phyloP scores from a whole-genome alignment of 2,797 vertebrate genomes.

The Dryobates pubescens region DNA sequence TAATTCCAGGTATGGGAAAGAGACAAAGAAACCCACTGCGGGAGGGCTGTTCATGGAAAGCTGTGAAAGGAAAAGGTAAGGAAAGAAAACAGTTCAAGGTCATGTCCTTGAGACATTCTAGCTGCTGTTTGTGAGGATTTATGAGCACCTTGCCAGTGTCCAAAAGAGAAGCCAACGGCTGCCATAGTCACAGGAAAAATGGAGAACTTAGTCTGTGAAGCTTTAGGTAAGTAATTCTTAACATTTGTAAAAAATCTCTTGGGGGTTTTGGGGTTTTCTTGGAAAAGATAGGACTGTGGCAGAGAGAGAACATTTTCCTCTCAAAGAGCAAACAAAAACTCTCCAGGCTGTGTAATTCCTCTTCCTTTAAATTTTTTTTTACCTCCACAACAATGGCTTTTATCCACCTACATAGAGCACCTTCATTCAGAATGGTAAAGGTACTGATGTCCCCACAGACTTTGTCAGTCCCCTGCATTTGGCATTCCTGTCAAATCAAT shows the following conservation, averaged over 20 bases:
- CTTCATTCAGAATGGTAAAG: neutral
- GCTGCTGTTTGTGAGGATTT: neutral
- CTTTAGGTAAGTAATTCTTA: neutral
- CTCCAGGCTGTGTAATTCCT: neutral
- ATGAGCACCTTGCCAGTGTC: neutral
- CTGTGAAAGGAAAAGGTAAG: neutral
- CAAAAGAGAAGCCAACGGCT: neutral
- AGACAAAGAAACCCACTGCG: neutral
- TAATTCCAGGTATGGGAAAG: neutral
- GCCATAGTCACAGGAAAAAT: neutral
- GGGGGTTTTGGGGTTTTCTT: neutral
- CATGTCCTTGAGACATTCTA: constrained; percentile 1
- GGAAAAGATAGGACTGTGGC: neutral
- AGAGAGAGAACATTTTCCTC: neutral
- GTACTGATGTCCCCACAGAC: neutral
- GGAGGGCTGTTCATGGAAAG: neutral
- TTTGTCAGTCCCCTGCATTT: neutral
- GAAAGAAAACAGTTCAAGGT: neutral
- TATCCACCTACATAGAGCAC: neutral
- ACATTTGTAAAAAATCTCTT: neutral
- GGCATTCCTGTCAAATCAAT: constrained; percentile 20
- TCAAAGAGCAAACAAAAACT: neutral
- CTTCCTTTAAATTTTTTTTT: neutral
- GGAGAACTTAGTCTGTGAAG: neutral
- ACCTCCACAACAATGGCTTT: neutral